A percentile compares a stretch with the other conserved stretches of the same genome.
phyloP scores from a whole-genome alignment of 92 coral and sea anemone genomes.

The Nematostella vectensis region DNA sequence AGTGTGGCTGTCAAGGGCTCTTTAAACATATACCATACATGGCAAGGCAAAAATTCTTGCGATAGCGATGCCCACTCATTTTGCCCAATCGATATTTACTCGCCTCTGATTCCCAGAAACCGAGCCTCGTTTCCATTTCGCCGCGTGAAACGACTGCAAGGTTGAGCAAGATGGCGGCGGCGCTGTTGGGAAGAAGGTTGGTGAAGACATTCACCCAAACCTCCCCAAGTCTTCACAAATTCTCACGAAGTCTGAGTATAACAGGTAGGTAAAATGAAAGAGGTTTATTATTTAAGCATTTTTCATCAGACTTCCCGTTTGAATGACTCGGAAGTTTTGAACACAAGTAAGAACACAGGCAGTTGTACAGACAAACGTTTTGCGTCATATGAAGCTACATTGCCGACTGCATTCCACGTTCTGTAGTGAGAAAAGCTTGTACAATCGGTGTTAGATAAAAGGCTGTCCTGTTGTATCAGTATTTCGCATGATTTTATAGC shows the following conservation, averaged over 20 bases:
- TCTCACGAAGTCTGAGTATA: constrained; percentile 14
- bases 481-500: not conserved
- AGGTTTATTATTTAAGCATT: too few species aligned
- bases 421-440: not conserved
- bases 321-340: too few species aligned
- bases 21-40: too few species aligned
- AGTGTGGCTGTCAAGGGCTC: too few species aligned
- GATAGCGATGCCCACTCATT: too few species aligned
- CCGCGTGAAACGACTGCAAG: not conserved
- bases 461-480: not conserved
- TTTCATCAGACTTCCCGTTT: not conserved
- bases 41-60: too few species aligned
- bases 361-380: too few species aligned
- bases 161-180: constrained; percentile 71
- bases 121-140: constrained; percentile 6
- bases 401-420: not conserved
- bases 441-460: not conserved
- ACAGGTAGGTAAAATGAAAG: constrained; percentile 27
- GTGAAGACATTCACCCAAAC: constrained; percentile 34
- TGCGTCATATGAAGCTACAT: not conserved
- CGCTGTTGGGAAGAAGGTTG: constrained; percentile 32
- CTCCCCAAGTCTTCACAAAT: constrained; percentile 28
- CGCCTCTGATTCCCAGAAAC: not conserved
- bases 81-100: constrained; percentile 1
- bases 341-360: too few species aligned